These are phyloP conservation scores for Cyprinella venusta DNA, from an alignment of 2,797 vertebrate genomes.

Conservation along the genomic window DNA sequence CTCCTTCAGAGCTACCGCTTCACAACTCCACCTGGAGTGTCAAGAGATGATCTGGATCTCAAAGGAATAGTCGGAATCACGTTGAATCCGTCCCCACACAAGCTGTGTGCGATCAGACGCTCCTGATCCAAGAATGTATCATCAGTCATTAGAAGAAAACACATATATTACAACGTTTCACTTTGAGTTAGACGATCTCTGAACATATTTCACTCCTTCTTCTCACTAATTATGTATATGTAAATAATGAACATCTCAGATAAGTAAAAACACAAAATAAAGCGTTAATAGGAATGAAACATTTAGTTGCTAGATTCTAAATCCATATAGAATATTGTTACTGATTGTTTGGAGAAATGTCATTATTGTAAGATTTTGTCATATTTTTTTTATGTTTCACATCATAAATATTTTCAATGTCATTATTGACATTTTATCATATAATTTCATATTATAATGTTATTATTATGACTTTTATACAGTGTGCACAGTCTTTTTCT, in stretches of 20 bases:
- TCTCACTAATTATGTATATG: neutral
- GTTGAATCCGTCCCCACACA: conserved; percentile 62
- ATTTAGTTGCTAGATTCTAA: neutral
- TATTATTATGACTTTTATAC: neutral
- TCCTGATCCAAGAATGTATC: neutral
- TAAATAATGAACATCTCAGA: neutral
- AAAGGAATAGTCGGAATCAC: conserved; percentile 66
- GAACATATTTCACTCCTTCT: neutral
- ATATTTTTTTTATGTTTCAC: neutral
- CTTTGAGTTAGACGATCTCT: neutral
- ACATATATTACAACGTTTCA: neutral
- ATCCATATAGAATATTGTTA: neutral
- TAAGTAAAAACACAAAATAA: neutral
- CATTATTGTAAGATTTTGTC: neutral
- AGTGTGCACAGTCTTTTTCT: neutral
- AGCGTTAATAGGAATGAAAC: neutral
- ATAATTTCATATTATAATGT: neutral
- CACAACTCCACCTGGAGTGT: conserved; percentile 66
- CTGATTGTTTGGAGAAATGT: neutral
- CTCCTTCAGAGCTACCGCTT: conserved; percentile 73
- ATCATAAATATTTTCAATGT: neutral
- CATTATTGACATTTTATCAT: neutral
- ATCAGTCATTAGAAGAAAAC: too few relatives aligned
- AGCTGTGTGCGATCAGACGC: conserved; percentile 36
- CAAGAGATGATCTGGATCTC: conserved; percentile 72